Evolutionary conservation across 2,797 vertebrate species (phyloP).

Genomic region (Sitta carolinensis): DNA sequence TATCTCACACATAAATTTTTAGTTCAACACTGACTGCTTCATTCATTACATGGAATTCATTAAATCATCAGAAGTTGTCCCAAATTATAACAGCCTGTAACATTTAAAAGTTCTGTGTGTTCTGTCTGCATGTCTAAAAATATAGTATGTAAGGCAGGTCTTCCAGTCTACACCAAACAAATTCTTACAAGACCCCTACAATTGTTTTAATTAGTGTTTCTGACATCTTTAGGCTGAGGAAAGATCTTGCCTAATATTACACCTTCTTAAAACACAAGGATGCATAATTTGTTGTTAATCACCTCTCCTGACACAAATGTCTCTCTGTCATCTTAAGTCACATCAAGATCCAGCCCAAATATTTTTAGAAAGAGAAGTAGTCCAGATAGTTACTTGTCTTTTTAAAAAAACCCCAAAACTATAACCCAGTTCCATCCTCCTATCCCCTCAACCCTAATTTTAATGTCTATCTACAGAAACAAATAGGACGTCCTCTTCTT

Average conservation of each 20-base stretch:
- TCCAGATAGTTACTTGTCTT: not conserved
- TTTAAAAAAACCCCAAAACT: not conserved
- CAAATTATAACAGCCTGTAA: not conserved
- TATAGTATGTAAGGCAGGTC: too few relatives aligned
- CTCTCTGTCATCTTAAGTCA: not conserved
- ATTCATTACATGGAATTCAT: not conserved
- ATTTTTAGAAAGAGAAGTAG: conserved; percentile 39
- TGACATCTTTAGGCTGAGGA: not conserved
- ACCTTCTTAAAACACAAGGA: conserved; percentile 5
- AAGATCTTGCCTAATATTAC: conserved; percentile 17
- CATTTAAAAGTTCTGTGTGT: not conserved
- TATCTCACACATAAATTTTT: not conserved
- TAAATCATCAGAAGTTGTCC: not conserved
- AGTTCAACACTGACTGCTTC: not conserved
- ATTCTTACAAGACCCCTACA: not conserved
- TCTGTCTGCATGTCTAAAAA: not conserved
- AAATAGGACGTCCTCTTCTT: not conserved
- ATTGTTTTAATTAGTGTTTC: not conserved
- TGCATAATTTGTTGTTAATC: not conserved
- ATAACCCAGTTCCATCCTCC: not conserved
- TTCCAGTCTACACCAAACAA: not conserved
- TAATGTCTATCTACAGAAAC: conserved; percentile 16
- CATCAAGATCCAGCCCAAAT: not conserved
- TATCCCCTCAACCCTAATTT: not conserved
- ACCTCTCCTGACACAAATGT: not conserved